A percentile compares a stretch with the other conserved stretches of the same genome.
These are phyloP conservation scores for Lepus oiostolus DNA, from an alignment of 2,797 vertebrate species.

Conservation along the genomic window DNA sequence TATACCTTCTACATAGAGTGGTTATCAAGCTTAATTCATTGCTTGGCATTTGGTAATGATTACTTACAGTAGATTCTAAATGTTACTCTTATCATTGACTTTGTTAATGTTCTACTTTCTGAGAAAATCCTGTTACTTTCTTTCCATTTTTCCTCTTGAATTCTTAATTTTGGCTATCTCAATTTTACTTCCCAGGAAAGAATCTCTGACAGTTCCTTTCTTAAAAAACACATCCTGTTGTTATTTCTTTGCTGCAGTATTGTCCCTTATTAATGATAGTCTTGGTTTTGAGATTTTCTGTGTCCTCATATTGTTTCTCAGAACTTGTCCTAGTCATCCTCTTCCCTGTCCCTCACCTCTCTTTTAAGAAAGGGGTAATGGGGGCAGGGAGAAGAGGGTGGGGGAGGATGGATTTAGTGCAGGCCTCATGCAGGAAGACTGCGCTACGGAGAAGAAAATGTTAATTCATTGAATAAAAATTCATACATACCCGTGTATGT, in stretches of 20 bases:
- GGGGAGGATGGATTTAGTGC: background rate
- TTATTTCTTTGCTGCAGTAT: background rate
- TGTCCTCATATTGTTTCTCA: background rate
- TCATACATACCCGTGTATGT: background rate
- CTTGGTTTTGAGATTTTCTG: background rate
- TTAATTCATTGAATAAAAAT: background rate
- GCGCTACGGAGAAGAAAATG: slow-evolving; percentile 44
- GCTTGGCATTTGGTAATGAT: background rate
- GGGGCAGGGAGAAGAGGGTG: background rate
- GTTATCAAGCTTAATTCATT: background rate
- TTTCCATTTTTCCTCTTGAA: slow-evolving; percentile 31
- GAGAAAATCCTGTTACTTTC: slow-evolving; percentile 42
- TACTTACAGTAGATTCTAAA: background rate
- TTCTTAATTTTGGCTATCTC: slow-evolving; percentile 31
- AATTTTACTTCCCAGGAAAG: slow-evolving; percentile 43
- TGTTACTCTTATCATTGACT: background rate
- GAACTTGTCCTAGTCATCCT: background rate
- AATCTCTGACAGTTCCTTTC: background rate
- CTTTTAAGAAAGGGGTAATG: background rate
- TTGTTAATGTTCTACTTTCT: background rate
- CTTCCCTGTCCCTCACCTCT: background rate
- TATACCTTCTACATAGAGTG: background rate
- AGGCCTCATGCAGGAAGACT: background rate
- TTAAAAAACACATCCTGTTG: background rate
- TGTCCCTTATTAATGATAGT: background rate